phyloP scores from a whole-genome alignment of 2,888 invertebrate genomes.

The Dicycla oo region DNA sequence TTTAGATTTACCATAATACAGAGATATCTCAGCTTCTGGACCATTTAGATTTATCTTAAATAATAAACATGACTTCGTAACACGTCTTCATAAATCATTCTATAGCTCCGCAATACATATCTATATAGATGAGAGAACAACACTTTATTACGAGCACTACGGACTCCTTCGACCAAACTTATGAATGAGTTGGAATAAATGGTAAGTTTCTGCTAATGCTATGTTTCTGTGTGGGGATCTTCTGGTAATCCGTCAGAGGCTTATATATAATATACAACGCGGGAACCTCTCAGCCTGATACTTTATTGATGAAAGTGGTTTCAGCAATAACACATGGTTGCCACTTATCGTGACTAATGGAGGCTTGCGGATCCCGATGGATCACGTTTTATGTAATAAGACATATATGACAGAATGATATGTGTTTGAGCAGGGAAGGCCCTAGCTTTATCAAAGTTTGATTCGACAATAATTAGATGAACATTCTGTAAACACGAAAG shows the following conservation, averaged over 20 bases:
- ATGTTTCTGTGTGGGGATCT: conserved; percentile 1
- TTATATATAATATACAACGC: too few relatives aligned
- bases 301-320: conserved; percentile 33
- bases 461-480: not conserved
- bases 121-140: conserved; percentile 4
- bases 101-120: conserved; percentile 10
- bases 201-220: too few relatives aligned
- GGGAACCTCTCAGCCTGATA: conserved; percentile 17
- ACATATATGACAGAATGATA: not conserved
- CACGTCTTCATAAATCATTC: conserved; percentile 31
- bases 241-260: conserved; percentile 17
- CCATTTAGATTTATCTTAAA: conserved; percentile 29
- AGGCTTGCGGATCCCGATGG: not conserved
- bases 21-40: not conserved
- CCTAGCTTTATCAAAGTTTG: not conserved
- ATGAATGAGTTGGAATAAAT: conserved; percentile 32
- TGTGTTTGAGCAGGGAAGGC: not conserved
- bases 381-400: not conserved
- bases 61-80: conserved; percentile 44
- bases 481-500: not conserved
- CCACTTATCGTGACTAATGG: conserved; percentile 31
- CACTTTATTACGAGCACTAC: not conserved
- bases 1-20: conserved; percentile 4
- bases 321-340: conserved; percentile 20
- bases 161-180: conserved; percentile 12